Percentiles rank a stretch among this genome's conserved stretches.
phyloP scores from a whole-genome alignment of 2,888 invertebrate species.

The Cyaniris semiargus region DNA sequence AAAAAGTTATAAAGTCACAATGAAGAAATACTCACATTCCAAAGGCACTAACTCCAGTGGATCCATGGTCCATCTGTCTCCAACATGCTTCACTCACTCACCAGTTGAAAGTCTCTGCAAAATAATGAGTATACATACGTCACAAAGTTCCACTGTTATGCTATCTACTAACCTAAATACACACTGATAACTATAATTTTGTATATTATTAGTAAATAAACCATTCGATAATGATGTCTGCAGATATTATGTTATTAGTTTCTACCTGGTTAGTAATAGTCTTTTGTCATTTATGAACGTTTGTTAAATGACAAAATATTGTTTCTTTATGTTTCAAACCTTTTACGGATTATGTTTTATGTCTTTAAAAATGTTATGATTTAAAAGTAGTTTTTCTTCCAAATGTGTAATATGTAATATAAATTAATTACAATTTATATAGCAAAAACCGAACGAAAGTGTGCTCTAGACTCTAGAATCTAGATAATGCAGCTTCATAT shows the following conservation, averaged over 20 bases:
- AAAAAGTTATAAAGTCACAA: neutral
- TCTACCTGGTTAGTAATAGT: neutral
- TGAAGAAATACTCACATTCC: slow-evolving; percentile 57
- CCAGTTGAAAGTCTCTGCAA: neutral
- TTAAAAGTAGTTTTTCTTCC: neutral
- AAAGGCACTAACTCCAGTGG: slow-evolving; percentile 68
- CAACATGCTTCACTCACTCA: slow-evolving; percentile 5
- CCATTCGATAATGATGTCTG: neutral
- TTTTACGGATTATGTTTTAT: neutral
- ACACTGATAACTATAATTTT: neutral
- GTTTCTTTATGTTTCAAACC: neutral
- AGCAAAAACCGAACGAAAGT: too few relatives aligned
- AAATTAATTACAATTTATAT: too few relatives aligned
- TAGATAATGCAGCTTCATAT: too few relatives aligned
- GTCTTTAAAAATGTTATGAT: neutral
- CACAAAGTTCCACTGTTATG: neutral
- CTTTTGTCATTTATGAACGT: neutral
- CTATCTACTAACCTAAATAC: neutral
- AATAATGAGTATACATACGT: neutral
- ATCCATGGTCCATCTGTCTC: slow-evolving; percentile 52
- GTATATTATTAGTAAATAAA: neutral
- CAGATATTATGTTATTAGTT: neutral
- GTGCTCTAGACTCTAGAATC: too few relatives aligned
- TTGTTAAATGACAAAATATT: neutral
- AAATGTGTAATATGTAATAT: too few relatives aligned